These are phyloP conservation scores for Eurois occulta DNA, from an alignment of 2,888 invertebrate genomes.

Conservation along the genomic window DNA sequence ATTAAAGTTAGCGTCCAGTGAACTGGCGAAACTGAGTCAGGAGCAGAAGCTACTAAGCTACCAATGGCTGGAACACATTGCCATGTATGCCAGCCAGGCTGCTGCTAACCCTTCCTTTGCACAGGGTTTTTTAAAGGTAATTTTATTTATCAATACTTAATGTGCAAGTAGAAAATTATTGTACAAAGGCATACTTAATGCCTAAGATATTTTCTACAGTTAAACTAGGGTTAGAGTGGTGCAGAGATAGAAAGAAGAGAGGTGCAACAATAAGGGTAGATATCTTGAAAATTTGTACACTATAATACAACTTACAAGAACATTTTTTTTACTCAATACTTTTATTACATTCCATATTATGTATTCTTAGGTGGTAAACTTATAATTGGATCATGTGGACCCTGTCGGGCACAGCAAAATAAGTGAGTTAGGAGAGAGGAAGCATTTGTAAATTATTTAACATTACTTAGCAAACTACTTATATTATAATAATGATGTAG, in stretches of 20 bases:
- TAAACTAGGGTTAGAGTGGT: not conserved
- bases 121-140: constrained; percentile 89
- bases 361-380: too few relatives aligned
- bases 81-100: constrained; percentile 89
- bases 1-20: constrained; percentile 84
- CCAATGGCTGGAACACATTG: constrained; percentile 93
- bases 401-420: too few relatives aligned
- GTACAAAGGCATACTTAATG: not conserved
- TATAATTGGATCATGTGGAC: too few relatives aligned
- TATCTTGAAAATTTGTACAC: not conserved
- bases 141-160: constrained; percentile 2
- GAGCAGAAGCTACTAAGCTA: constrained; percentile 86
- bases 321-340: too few relatives aligned
- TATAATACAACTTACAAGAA: not conserved
- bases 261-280: not conserved
- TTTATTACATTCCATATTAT: too few relatives aligned
- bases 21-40: constrained; percentile 79
- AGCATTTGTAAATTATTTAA: too few relatives aligned
- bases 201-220: not conserved
- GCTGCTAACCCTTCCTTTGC: constrained; percentile 82
- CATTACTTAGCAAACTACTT: too few relatives aligned
- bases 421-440: too few relatives aligned
- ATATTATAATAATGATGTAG: too few relatives aligned
- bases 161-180: not conserved
- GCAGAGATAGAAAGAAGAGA: not conserved